Conservation (phyloP, 2,888 invertebrate species). For the Spisula solida region DNA sequence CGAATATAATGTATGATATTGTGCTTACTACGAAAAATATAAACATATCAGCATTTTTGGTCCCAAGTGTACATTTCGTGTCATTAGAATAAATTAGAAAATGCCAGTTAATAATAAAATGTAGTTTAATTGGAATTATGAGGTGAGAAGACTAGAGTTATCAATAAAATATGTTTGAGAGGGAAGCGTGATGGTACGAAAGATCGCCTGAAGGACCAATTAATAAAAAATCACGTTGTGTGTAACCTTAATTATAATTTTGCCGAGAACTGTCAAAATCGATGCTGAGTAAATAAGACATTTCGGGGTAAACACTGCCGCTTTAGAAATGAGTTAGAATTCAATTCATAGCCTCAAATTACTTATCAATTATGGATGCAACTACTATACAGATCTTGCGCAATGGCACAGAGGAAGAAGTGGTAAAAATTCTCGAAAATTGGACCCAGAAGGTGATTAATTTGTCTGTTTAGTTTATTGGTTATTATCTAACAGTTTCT, state of each 20-base stretch:
- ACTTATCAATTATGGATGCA: constrained; percentile 70
- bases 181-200: background rate
- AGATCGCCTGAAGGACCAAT: constrained; percentile 27
- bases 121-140: background rate
- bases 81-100: background rate
- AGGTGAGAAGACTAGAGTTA: background rate
- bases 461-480: background rate
- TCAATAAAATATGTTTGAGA: background rate
- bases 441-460: constrained; percentile 88
- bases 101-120: background rate
- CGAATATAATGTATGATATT: constrained; percentile 45
- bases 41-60: background rate
- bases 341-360: background rate
- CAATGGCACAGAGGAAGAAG: constrained; percentile 78
- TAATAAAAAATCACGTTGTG: background rate
- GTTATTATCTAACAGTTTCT: too few species aligned
- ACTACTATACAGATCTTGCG: constrained; percentile 90
- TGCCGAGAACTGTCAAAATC: constrained; percentile 67
- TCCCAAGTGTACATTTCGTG: background rate
- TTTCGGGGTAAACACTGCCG: background rate
- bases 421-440: constrained; percentile 78
- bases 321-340: constrained; percentile 4
- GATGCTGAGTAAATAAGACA: constrained; percentile 44
- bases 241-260: constrained; percentile 55
- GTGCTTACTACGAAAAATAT: constrained; percentile 40